Percentiles rank a stretch among this genome's conserved stretches.
phyloP scores from a whole-genome alignment of 2,113 vertebrate genomes.

The Ptyas mucosa region DNA sequence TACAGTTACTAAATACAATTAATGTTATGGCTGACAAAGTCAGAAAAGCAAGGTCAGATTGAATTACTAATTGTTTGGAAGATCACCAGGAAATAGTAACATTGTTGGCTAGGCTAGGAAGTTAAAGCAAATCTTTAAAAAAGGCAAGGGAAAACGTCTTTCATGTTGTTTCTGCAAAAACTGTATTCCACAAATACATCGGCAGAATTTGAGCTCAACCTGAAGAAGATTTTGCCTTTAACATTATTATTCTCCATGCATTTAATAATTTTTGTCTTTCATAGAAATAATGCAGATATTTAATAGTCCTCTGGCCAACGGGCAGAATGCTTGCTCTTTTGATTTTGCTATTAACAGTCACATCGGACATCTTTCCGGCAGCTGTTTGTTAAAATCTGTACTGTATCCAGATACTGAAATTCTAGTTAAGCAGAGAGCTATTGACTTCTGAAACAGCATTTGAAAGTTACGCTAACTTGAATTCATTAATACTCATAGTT shows the following conservation, averaged over 20 bases:
- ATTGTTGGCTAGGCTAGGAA: background rate
- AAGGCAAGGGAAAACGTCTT: background rate
- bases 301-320: background rate
- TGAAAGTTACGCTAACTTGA: background rate
- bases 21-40: background rate
- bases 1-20: background rate
- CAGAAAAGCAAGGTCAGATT: background rate
- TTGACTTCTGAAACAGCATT: background rate
- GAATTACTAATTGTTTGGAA: background rate
- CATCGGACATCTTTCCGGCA: background rate
- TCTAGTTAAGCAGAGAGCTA: background rate
- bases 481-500: background rate
- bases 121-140: background rate
- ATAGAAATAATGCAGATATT: background rate
- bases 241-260: background rate
- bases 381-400: background rate
- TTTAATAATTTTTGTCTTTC: background rate
- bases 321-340: background rate
- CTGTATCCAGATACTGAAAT: background rate
- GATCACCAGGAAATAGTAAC: background rate
- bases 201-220: background rate
- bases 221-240: background rate
- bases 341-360: background rate
- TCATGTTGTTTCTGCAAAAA: background rate
- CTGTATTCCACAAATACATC: background rate